These are phyloP conservation scores for Lipophrys pholis DNA, from an alignment of 2,113 vertebrate genomes.

Conservation along the genomic window DNA sequence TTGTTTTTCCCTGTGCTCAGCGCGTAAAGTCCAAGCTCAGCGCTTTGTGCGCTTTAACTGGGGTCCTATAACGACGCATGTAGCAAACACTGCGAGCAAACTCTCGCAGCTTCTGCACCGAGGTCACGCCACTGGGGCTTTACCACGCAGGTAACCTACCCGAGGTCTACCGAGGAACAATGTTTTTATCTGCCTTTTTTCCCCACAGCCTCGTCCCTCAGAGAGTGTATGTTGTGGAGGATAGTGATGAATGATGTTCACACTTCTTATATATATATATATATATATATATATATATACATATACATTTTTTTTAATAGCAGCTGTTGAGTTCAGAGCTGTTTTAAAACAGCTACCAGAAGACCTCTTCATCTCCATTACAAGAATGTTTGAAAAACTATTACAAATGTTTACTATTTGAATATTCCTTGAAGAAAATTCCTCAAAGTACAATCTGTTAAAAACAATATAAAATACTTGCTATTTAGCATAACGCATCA, in stretches of 20 bases:
- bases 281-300: constrained; percentile 23
- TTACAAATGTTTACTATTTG: constrained; percentile 20
- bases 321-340: constrained; percentile 40
- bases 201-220: constrained; percentile 43
- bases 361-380: constrained; percentile 52
- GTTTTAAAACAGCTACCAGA: constrained; percentile 51
- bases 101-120: constrained; percentile 29
- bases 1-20: no score
- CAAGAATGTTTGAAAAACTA: no score
- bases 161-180: constrained; percentile 24
- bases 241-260: constrained; percentile 71
- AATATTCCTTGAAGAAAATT: constrained; percentile 15
- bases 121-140: constrained; percentile 39
- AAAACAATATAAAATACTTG: no score
- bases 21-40: no score
- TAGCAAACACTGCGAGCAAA: constrained; percentile 37
- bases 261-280: constrained; percentile 49
- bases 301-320: constrained; percentile 62
- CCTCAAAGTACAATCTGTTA: no score
- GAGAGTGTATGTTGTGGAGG: constrained; percentile 53
- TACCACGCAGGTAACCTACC: constrained; percentile 30
- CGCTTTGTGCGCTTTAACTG: no score
- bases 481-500: no score
- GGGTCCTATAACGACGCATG: constrained; percentile 25
- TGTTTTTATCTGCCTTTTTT: constrained; percentile 56